Base-by-base conservation (phyloP, 2,113 vertebrate species). In the Tachysurus fulvidraco region DNA sequence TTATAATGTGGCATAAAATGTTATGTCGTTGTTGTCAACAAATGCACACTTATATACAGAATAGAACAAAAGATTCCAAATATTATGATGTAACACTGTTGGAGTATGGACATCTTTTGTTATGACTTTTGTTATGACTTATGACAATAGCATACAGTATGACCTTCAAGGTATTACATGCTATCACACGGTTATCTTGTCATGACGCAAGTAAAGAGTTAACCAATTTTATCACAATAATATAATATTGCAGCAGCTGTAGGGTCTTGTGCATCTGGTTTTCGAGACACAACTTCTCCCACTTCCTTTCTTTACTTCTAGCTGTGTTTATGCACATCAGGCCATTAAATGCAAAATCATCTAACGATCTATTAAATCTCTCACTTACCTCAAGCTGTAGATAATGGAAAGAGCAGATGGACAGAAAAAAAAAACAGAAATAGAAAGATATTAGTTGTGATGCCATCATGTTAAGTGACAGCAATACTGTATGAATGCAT, bases 361-460 rank as follows among this genome's bases (percentile, higher is more conserved):
- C 59, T 36, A 67, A 62, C 36, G 71, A 85, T 28, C 44, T 65
- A 80, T 71, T 67, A 80, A 28, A 64, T 60, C 50, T 60, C 91
- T 92, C 46, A 74, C 71, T 44, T 88, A 94, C 91, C 89, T 93
- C 91, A 81, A 93, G 92, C 94, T 94, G 88, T 81, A 89, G 52
- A 83, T 10, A 64, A 46, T 4, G 5, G 57, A 81, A 88, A 89
- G 82, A 85, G 81, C 57, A 83, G 87, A 87, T 62, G 59, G n/a
- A 84, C 57, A 36, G 19, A 78, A 71, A 80, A 28, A 28, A 64
- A 25, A 78, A 28, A 82, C 10, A 84, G 50, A 77, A 76, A 84
- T 65, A 89, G 12, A 85, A 83, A 46, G 59, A 17, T 55, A 83
- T 57, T 83, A 80, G 77, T 82, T 89, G 44, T 77, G 60, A 46